Evolutionary conservation across 1,140 invertebrate genomes (phyloP), one percentile per base, ranked within the genome.

Genomic region (Drosophila tristis): DNA sequence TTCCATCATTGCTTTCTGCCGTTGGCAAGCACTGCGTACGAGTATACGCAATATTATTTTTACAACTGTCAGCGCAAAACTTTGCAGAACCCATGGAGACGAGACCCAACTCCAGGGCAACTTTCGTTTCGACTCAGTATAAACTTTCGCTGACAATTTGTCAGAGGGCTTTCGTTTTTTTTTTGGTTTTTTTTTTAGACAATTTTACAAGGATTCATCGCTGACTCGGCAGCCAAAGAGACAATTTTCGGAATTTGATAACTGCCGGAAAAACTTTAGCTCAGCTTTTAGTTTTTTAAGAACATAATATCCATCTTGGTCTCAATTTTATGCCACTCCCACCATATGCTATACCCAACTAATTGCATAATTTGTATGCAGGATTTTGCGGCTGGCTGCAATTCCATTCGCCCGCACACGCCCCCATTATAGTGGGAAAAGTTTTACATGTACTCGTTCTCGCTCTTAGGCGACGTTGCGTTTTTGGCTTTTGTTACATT

Each of bases 331-430:
- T 53, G 47, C 35, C 16, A n/a, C 55, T 39, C 44, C 39, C 60
- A 15, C 25, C 45, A 15, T 16, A 43, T n/a, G 3, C 35, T 13
- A 13, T 26, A 29, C 48, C 35, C 73, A 81, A 76, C 80, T 90
- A 90, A 90, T 90, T 90, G 84, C 87, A 90, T 87, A 87, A 90
- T 89, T 90, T 90, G 87, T 89, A 90, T 90, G 90, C 87, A 78
- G 66, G 59, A 75, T 58, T 51, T 62, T 57, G 65, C 49, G 65
- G 65, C 60, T 42, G 48, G 51, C 50, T 49, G 54, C 59, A 70
- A 76, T 76, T 84, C 66, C 54, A 29, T 50, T 67, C 42, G 43
- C 57, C 29, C 66, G 42, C 71, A 70, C 60, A 70, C 54, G 35
- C 62, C 44, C 49, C 45, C 50, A 60, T 43, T 56, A 45, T 59